These are phyloP conservation scores for Macrotis lagotis DNA, from an alignment of 2,113 vertebrate species.

Conservation along the genomic window DNA sequence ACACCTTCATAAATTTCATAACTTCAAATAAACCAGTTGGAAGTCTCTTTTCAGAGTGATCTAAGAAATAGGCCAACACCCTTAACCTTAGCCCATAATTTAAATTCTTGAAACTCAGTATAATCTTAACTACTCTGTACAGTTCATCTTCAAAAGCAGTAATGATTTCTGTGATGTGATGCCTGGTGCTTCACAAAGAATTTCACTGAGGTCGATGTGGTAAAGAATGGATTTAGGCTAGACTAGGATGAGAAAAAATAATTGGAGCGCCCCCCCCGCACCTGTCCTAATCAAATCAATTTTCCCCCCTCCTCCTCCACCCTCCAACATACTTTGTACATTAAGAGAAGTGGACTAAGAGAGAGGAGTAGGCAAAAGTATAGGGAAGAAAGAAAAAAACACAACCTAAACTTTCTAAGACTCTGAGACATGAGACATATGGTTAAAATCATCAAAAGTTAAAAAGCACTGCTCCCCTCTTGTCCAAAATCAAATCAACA, in stretches of 20 bases:
- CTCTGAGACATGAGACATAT: neutral
- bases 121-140: constrained; percentile 12
- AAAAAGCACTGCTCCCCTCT: neutral
- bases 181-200: neutral
- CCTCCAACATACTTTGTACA: neutral
- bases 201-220: neutral
- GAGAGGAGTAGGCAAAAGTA: neutral
- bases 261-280: neutral
- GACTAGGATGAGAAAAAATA: neutral
- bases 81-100: constrained; percentile 42
- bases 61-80: constrained; percentile 26
- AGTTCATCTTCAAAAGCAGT: constrained; percentile 35
- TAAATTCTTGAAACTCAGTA: constrained; percentile 36
- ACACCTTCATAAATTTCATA: constrained; percentile 35
- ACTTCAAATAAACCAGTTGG: constrained; percentile 11
- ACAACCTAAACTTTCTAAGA: neutral
- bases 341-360: neutral
- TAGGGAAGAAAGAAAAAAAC: neutral
- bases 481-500: neutral
- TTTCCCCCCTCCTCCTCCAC: neutral
- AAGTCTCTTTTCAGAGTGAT: neutral
- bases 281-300: neutral
- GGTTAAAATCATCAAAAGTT: neutral
- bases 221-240: neutral
- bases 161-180: constrained; percentile 33